Conservation (phyloP, 2,888 invertebrate species). For the Blera fallax region DNA sequence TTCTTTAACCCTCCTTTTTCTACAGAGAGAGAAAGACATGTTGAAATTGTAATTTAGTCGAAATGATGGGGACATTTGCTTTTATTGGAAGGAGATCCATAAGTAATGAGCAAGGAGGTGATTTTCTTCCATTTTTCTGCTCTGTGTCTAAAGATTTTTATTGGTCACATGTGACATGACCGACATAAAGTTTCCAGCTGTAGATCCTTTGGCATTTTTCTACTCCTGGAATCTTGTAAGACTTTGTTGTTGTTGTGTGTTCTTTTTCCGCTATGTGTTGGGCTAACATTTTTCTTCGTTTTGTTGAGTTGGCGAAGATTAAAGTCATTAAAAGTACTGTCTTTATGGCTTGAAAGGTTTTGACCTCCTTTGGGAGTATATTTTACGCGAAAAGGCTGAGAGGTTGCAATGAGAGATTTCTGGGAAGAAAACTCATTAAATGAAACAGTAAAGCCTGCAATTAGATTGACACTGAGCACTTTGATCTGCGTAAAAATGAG, state of each 20-base stretch:
- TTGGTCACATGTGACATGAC: slow-evolving; percentile 71
- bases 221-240: slow-evolving; percentile 15
- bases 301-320: slow-evolving; percentile 47
- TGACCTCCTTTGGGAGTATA: slow-evolving; percentile 55
- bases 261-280: neutral
- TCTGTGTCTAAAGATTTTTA: slow-evolving; percentile 63
- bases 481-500: slow-evolving; percentile 47
- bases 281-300: neutral
- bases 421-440: slow-evolving; percentile 54
- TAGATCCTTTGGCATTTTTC: slow-evolving; percentile 24
- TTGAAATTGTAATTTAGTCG: slow-evolving; percentile 70
- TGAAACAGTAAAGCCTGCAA: slow-evolving; percentile 47
- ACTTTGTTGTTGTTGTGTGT: neutral
- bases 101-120: slow-evolving; percentile 72
- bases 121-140: slow-evolving; percentile 48
- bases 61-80: slow-evolving; percentile 64
- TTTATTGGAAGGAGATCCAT: slow-evolving; percentile 66
- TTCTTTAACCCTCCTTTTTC: slow-evolving; percentile 1
- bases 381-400: slow-evolving; percentile 23
- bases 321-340: slow-evolving; percentile 66
- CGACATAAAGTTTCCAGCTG: slow-evolving; percentile 67
- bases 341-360: slow-evolving; percentile 69
- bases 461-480: slow-evolving; percentile 63
- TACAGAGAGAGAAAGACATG: slow-evolving; percentile 36
- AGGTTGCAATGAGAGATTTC: slow-evolving; percentile 6